Conservation (phyloP, 1,140 invertebrate species). For the Drosophila sulfurigaster region DNA sequence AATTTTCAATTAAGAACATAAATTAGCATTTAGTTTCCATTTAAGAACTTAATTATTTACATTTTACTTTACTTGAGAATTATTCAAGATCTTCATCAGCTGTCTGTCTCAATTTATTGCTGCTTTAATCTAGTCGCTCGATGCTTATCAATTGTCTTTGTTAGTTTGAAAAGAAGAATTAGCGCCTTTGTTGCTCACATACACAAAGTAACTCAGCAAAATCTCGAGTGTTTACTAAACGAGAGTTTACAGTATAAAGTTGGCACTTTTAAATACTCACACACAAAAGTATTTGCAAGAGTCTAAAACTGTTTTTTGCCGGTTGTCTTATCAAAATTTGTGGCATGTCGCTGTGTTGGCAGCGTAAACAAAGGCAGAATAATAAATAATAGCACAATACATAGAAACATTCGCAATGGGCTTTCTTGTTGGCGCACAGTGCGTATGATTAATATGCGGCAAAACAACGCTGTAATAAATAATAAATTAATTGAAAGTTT, state of each 20-base stretch:
- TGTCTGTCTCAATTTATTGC: background rate
- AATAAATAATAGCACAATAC: conserved; percentile 62
- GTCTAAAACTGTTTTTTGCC: conserved; percentile 45
- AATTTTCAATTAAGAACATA: background rate
- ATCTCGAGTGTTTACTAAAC: background rate
- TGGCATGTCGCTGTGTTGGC: conserved; percentile 42
- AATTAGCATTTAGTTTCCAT: background rate
- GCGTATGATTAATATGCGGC: conserved; percentile 65
- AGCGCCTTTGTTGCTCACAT: conserved; percentile 22
- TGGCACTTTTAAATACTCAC: too few relatives aligned
- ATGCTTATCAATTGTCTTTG: conserved; percentile 33
- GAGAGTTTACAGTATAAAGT: too few relatives aligned
- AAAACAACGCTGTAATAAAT: conserved; percentile 20
- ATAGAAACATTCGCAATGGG: conserved; percentile 34
- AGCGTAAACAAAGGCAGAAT: conserved; percentile 71
- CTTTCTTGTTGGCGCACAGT: conserved; percentile 47
- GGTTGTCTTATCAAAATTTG: conserved; percentile 68
- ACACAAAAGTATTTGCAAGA: conserved; percentile 19
- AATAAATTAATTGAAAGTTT: conserved; percentile 32
- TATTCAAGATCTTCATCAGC: conserved; percentile 6
- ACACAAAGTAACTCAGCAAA: background rate
- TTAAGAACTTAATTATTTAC: background rate
- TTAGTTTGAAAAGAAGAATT: conserved; percentile 18
- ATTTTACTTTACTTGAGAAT: background rate
- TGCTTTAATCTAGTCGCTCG: background rate